Evolutionary conservation across 2,797 vertebrate species (phyloP).

Genomic region (Pachyuromys duprasi): DNA sequence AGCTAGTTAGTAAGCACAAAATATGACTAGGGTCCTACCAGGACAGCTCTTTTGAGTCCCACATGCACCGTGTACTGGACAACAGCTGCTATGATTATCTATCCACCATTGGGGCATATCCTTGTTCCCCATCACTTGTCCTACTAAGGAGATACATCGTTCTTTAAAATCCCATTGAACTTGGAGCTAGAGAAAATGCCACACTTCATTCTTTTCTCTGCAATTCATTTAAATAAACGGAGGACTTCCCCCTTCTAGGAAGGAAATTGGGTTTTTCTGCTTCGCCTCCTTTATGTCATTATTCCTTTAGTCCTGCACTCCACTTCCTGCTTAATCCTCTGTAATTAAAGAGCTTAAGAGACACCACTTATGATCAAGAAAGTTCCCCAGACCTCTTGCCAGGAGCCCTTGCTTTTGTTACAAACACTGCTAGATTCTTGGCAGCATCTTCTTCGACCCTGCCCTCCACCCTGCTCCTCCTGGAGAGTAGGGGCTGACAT

Average conservation of each 20-base stretch:
- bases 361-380: conserved; percentile 75
- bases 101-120: neutral
- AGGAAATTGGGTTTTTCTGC: conserved; percentile 83
- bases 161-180: conserved; percentile 71
- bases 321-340: conserved; percentile 80
- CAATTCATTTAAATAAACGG: conserved; percentile 81
- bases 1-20: neutral
- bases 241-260: conserved; percentile 59
- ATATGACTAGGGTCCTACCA: neutral
- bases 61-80: accelerated
- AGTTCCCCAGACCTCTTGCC: conserved; percentile 70
- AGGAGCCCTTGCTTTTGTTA: conserved; percentile 72
- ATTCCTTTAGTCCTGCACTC: conserved; percentile 72
- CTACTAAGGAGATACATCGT: conserved; percentile 66
- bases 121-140: neutral
- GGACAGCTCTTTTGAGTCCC: neutral
- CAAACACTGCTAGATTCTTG: conserved; percentile 25
- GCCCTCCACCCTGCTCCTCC: neutral
- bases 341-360: conserved; percentile 83
- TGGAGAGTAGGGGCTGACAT: neutral
- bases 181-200: conserved; percentile 53
- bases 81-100: accelerated
- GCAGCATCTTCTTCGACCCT: neutral
- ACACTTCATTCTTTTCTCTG: conserved; percentile 55
- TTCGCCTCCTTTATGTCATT: conserved; percentile 78